phyloP scores from a whole-genome alignment of 2,113 vertebrate genomes.

The Thoracochromis brauschi region DNA sequence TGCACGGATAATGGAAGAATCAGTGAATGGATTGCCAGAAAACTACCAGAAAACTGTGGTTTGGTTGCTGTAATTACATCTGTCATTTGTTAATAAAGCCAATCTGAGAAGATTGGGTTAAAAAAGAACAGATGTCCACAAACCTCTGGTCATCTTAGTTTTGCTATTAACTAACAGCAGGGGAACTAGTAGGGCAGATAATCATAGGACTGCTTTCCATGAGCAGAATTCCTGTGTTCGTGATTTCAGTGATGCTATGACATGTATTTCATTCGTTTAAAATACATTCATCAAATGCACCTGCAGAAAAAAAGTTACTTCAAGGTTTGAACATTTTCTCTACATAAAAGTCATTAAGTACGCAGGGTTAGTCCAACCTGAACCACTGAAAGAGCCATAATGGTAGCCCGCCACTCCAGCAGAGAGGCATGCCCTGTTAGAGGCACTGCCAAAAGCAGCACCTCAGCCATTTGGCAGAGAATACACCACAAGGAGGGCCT shows the following conservation, averaged over 20 bases:
- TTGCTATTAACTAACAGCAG: not conserved
- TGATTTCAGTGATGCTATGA: not conserved
- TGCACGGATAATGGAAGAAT: conserved; percentile 19
- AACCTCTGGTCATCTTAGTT: not conserved
- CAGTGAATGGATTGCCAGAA: not conserved
- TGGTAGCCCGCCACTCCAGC: conserved; percentile 17
- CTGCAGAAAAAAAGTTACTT: not conserved
- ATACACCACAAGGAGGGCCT: conserved; percentile 11
- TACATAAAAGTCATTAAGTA: not conserved
- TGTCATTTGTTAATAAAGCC: conserved; percentile 9
- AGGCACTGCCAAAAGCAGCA: conserved; percentile 4
- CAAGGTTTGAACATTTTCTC: not conserved
- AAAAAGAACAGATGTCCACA: not conserved
- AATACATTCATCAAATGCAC: not conserved
- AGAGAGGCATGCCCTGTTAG: conserved; percentile 16
- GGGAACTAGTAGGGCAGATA: not conserved
- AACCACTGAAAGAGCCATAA: conserved; percentile 4
- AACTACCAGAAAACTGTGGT: not conserved
- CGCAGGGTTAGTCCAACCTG: not conserved
- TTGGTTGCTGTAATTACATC: conserved; percentile 19
- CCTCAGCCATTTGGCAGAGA: conserved; percentile 9
- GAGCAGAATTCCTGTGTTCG: not conserved
- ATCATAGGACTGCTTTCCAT: not conserved
- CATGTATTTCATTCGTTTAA: not conserved
- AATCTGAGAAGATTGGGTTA: not conserved